A percentile compares a stretch with the other conserved stretches of the same genome.
Evolutionary conservation across 1,140 invertebrate species (phyloP).

Genomic region (Platorchestia sp.): DNA sequence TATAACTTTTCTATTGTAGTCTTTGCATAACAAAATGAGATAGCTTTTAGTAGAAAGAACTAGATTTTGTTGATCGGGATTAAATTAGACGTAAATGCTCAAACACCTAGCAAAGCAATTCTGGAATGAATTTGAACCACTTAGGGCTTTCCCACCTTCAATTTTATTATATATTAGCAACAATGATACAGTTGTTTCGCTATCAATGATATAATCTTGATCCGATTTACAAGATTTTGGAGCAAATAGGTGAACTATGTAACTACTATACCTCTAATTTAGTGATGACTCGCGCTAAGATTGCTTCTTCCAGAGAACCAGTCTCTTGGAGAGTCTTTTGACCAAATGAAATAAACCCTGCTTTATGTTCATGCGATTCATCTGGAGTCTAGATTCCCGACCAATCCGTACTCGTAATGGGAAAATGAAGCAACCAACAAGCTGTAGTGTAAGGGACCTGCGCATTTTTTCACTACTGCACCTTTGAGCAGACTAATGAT

Average conservation of each 20-base stretch:
- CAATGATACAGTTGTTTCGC: too few species aligned
- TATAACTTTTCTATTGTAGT: too few species aligned
- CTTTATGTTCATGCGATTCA: background rate
- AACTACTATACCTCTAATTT: background rate
- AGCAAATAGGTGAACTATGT: background rate
- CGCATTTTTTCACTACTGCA: background rate
- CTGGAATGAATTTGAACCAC: background rate
- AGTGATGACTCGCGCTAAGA: background rate
- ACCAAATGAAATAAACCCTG: background rate
- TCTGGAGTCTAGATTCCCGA: too few species aligned
- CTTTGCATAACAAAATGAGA: too few species aligned
- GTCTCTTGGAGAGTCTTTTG: background rate
- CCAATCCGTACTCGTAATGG: background rate
- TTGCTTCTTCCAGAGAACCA: background rate
- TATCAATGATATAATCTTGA: background rate
- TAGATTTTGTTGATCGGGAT: background rate
- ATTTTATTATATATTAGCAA: background rate
- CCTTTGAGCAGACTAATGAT: background rate
- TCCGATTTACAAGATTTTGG: background rate
- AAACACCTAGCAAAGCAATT: background rate
- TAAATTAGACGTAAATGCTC: background rate
- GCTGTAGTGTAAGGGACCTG: background rate
- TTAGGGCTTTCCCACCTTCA: background rate
- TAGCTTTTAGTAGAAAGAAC: too few species aligned
- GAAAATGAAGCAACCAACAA: background rate